These are phyloP conservation scores for Eptesicus fuscus DNA, from an alignment of 2,113 vertebrate genomes.

Conservation along the genomic window DNA sequence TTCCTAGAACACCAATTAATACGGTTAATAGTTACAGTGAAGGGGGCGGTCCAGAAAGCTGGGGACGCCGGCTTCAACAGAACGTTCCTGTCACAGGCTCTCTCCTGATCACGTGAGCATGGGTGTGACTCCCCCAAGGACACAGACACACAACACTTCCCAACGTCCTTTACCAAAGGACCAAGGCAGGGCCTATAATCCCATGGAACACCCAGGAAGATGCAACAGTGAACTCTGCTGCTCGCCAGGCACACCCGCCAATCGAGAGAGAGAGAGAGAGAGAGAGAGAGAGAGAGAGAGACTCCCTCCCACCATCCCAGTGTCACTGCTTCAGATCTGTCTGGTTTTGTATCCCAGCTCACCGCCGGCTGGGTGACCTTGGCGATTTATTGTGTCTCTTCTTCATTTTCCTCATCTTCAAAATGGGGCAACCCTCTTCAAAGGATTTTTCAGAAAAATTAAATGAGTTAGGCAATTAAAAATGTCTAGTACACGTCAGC, in stretches of 20 bases:
- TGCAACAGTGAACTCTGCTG: neutral
- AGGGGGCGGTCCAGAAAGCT: fast-evolving
- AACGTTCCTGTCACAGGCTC: fast-evolving
- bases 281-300: neutral
- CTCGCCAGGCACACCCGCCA: neutral
- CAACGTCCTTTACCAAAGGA: neutral
- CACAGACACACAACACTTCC: neutral
- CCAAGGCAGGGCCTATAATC: neutral
- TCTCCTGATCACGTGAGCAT: neutral
- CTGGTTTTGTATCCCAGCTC: neutral
- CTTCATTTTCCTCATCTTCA: neutral
- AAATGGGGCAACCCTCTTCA: neutral
- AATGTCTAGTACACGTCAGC: neutral
- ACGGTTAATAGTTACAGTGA: neutral
- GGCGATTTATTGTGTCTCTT: neutral
- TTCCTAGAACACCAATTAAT: neutral
- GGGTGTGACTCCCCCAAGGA: neutral
- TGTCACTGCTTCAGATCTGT: neutral
- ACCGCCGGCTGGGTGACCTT: neutral
- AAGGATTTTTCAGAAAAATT: neutral
- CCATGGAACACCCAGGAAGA: neutral
- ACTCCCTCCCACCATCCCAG: too few species aligned
- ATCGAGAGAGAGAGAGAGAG: neutral
- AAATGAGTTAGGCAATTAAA: neutral
- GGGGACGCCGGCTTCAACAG: neutral